Base-by-base conservation (phyloP, 2,113 vertebrate species). In the Fulica atra region DNA sequence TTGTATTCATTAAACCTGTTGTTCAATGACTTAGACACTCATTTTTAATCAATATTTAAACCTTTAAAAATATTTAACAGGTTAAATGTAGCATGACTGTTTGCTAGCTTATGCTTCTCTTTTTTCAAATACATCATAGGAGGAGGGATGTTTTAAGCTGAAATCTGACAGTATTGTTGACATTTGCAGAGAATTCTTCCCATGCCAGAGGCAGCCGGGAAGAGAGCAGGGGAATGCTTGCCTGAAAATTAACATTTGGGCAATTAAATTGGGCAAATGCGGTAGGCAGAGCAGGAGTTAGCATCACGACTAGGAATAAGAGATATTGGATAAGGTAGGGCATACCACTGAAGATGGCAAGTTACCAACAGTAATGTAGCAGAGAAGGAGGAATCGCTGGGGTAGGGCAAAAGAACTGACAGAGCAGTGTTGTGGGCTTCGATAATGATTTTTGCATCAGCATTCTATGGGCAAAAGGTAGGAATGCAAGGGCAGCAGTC, bases 321-420 rank as follows among this genome's bases (percentile, higher is more conserved):
- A 80, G 54, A 12, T 26, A 57, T 5, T 38, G n/a, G 36, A n/a
- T 71, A 69, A 70, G 70, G 64, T 0, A 0, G 14, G 16, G 4
- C 5, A 21, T 10, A 29, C 10, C 11, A 35, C 4, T 2, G 17
- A 76, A 26, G 48, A 46, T 2, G 10, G 42, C 11, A 77, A 35
- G 24, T 6, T 9, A 29, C 21, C 36, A 60, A 11, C 13, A n/a
- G 10, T 29, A 72, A 77, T 6, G 16, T 23, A 79, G 14, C 33
- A 83, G n/a, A 46, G 33, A 21, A 57, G n/a, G 29, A 88, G 40
- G 71, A 90, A 69, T 48, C 29, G 46, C 36, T n/a, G 19, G 11
- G 5, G 8, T 42, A n/a, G 93, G 46, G 15, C 20, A 65, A 69
- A 95, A 82, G 20, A 81, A 36, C 50, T 66, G 44, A 44, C 26